Percentiles rank a stretch among this genome's conserved stretches.
These are phyloP conservation scores for Ophraella communa DNA, from an alignment of 2,888 invertebrate species.

Conservation along the genomic window DNA sequence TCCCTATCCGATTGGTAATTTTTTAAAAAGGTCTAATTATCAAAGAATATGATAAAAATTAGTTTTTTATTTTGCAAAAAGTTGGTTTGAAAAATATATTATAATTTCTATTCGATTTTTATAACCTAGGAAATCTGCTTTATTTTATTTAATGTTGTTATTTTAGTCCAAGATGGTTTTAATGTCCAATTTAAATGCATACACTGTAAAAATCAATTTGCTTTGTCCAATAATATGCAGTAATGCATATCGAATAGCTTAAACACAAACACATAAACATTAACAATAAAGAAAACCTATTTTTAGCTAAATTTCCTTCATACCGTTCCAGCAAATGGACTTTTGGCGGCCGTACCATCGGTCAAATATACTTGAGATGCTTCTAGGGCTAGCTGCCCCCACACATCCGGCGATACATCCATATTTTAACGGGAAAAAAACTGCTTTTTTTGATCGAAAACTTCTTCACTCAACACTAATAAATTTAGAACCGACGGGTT, in stretches of 20 bases:
- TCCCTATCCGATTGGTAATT: too few relatives aligned
- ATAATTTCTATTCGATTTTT: too few relatives aligned
- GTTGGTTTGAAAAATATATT: too few relatives aligned
- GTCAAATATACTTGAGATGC: slow-evolving; percentile 85
- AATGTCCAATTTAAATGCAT: too few relatives aligned
- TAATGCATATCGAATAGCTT: not conserved
- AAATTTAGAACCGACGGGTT: not conserved
- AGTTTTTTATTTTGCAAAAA: too few relatives aligned
- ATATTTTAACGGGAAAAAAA: slow-evolving; percentile 30
- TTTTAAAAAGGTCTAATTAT: too few relatives aligned
- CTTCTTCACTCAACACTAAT: not conserved
- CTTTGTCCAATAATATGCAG: too few relatives aligned
- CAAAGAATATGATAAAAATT: too few relatives aligned
- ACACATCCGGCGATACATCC: slow-evolving; percentile 69
- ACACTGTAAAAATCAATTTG: too few relatives aligned
- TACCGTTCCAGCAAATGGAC: slow-evolving; percentile 88
- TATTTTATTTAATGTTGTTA: too few relatives aligned
- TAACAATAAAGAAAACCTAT: slow-evolving; percentile 8
- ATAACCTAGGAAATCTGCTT: too few relatives aligned
- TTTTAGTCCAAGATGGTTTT: too few relatives aligned
- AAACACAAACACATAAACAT: slow-evolving; percentile 4
- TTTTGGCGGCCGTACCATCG: slow-evolving; percentile 78
- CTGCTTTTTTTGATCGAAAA: not conserved
- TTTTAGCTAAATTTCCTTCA: slow-evolving; percentile 18
- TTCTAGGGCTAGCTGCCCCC: slow-evolving; percentile 89